These are phyloP conservation scores for Clarias laeviceps DNA, from an alignment of 2,797 vertebrate genomes.

Conservation along the genomic window DNA sequence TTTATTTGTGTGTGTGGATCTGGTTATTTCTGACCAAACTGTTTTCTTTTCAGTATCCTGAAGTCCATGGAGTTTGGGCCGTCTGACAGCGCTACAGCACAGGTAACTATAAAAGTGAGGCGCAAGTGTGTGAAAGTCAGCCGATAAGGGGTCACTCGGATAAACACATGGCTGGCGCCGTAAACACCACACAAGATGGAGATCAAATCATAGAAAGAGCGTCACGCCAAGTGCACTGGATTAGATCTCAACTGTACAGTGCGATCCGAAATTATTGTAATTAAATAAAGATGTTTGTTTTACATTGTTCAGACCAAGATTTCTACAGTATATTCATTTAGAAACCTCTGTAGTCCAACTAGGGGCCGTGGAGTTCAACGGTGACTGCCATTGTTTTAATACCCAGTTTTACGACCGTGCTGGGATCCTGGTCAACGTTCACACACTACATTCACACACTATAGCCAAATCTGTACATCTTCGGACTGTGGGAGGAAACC, in stretches of 20 bases:
- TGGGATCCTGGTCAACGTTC: too few relatives aligned
- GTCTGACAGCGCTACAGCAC: conserved; percentile 81
- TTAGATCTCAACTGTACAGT: neutral
- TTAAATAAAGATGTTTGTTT: too few relatives aligned
- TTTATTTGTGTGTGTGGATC: neutral
- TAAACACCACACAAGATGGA: neutral
- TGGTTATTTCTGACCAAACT: neutral
- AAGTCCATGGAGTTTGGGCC: conserved; percentile 97
- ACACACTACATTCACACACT: too few relatives aligned
- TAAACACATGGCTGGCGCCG: neutral
- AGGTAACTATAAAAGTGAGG: conserved; percentile 75
- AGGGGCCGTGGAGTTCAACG: too few relatives aligned
- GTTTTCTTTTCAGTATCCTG: conserved; percentile 81
- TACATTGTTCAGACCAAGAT: too few relatives aligned
- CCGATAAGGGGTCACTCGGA: neutral
- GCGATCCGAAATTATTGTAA: neutral
- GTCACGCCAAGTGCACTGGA: too few relatives aligned
- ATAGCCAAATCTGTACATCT: too few relatives aligned
- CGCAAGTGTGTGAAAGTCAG: neutral
- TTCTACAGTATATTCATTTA: too few relatives aligned
- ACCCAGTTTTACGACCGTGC: too few relatives aligned
- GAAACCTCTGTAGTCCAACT: too few relatives aligned
- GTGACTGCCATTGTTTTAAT: too few relatives aligned
- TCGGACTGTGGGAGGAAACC: too few relatives aligned
- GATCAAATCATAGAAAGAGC: neutral